Evolutionary conservation across 2,113 vertebrate species (phyloP).

Genomic region (Gymnocephalus cernua): DNA sequence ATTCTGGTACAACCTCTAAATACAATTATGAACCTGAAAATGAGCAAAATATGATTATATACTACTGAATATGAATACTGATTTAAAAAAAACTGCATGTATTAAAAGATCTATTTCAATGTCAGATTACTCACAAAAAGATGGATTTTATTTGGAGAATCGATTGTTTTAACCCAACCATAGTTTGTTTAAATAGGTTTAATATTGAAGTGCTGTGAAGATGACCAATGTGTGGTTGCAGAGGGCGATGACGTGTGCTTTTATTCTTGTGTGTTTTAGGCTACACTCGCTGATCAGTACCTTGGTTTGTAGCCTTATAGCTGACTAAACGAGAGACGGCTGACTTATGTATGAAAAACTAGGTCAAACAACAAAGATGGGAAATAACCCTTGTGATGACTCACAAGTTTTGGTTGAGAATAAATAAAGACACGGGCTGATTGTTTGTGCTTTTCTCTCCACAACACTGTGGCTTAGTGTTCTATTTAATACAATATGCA

Average conservation of each 20-base stretch:
- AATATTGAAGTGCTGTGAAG: too few relatives aligned
- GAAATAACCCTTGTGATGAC: conserved; percentile 46
- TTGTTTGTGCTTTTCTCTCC: background rate
- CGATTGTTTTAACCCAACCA: too few relatives aligned
- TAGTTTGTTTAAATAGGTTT: background rate
- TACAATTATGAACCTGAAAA: too few relatives aligned
- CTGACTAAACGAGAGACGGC: conserved; percentile 17
- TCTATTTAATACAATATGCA: background rate
- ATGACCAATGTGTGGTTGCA: background rate
- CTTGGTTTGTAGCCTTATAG: conserved; percentile 21
- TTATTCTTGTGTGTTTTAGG: background rate
- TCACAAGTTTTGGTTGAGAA: conserved; percentile 41
- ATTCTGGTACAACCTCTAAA: too few relatives aligned
- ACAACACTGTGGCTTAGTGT: background rate
- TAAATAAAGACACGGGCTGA: conserved; percentile 23
- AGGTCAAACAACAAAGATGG: conserved; percentile 39
- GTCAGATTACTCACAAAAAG: too few relatives aligned
- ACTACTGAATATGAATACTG: too few relatives aligned
- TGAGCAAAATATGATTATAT: too few relatives aligned
- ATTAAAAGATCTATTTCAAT: too few relatives aligned
- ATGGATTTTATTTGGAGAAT: too few relatives aligned
- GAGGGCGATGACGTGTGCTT: background rate
- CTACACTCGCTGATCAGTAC: background rate
- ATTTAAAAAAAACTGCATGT: too few relatives aligned
- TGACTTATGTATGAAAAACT: conserved; percentile 36